Base-by-base conservation (phyloP, 1,140 invertebrate species). In the Drosophila eugracilis region DNA sequence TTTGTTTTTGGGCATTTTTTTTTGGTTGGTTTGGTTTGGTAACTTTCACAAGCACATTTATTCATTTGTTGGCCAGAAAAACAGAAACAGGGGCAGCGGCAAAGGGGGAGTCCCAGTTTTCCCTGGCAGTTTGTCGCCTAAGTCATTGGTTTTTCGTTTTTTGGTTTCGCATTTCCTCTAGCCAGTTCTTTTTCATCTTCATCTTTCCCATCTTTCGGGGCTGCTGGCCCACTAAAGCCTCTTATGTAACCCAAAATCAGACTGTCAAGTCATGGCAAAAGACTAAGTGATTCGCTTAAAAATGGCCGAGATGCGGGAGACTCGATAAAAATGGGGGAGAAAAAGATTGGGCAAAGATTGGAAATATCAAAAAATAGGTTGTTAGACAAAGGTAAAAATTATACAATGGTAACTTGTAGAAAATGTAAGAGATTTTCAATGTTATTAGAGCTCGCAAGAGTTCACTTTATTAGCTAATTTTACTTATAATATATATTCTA, bases 11-110 rank as follows among this genome's bases (percentile, higher is more conserved):
- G 62, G 59, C 44, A 66, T 66, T 30, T 26, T 66, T 30, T 26
- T 41, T 30, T 65, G 59, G 26, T 37, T 44, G 42, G 44, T 37
- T 71, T 53, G 47, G 32, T 49, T 55, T 28, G 53, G 15, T 52
- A 83, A 70, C 78, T 83, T 83, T 83, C 79, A 83, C 78, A 81
- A 65, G 57, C 48, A 41, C 42, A 32, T 50, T 39, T 30, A 34
- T 19, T 10, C 5, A 26, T 15, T 34, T 45, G 53, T 53, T 76
- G 55, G 55, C 53, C 58, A 42, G 21, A 41, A 42, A 42, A 42
- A 19, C 4, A 37, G 34, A 67, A 24, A 15, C 37, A 42, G 32
- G 4, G 17, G 42, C n/a, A 15, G 3, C 5, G 41, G 41, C 9
- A 22, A 49, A 21, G 34, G 24, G 15, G 12, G 12, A 7, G 9